phyloP scores from a whole-genome alignment of 2,113 vertebrate species.

The Urocitellus parryii region DNA sequence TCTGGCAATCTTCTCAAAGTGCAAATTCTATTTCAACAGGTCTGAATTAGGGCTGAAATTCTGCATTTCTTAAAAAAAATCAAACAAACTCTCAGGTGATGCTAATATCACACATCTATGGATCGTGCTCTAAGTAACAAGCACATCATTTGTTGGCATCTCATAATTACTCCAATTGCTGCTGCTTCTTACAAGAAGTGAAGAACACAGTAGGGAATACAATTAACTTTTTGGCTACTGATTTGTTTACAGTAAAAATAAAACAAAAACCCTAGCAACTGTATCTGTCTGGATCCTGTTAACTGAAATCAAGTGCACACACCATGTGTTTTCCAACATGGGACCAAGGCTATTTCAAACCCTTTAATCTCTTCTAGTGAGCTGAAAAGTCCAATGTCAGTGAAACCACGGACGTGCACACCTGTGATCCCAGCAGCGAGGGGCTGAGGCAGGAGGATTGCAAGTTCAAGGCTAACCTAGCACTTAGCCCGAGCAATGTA shows the following conservation, averaged over 20 bases:
- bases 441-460: too few species aligned
- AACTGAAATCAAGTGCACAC: background rate
- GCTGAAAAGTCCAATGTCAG: background rate
- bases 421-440: too few species aligned
- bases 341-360: background rate
- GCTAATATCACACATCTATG: background rate
- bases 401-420: too few species aligned
- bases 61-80: background rate
- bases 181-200: background rate
- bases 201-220: slow-evolving; percentile 62
- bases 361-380: background rate
- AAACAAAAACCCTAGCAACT: slow-evolving; percentile 63
- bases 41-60: background rate
- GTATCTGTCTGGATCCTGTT: slow-evolving; percentile 31
- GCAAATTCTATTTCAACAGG: background rate
- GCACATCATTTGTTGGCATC: background rate
- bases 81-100: background rate
- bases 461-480: too few species aligned
- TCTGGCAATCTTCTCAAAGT: background rate
- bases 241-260: slow-evolving; percentile 73
- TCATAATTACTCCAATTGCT: background rate
- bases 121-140: background rate
- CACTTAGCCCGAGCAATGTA: too few species aligned
- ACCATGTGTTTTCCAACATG: background rate
- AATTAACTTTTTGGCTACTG: slow-evolving; percentile 42